These are phyloP conservation scores for Crotalus tigris DNA, from an alignment of 2,113 vertebrate species.

Conservation along the genomic window DNA sequence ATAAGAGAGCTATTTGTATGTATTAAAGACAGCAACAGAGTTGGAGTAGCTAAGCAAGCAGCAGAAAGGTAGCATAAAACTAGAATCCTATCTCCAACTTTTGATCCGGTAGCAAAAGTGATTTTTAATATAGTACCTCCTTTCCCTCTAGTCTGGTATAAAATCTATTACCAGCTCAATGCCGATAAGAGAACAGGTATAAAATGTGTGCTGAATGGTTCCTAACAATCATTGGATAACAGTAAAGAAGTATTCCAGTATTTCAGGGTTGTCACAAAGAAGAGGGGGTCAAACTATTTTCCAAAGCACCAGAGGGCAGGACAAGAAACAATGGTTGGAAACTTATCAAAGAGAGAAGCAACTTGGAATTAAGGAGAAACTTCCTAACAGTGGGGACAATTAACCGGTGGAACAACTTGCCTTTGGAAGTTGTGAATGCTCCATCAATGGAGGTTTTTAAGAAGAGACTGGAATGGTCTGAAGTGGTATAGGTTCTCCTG, in stretches of 20 bases:
- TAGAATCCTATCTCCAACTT: background rate
- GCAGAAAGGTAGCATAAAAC: background rate
- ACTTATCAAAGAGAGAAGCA: no score
- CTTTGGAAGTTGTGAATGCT: no score
- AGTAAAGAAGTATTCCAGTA: background rate
- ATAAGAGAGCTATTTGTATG: background rate
- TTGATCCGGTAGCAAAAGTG: background rate
- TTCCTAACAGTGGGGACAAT: no score
- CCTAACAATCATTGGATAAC: background rate
- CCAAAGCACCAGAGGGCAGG: no score
- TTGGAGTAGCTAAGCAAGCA: background rate
- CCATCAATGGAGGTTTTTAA: no score
- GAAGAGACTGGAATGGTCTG: no score
- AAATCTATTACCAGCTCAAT: background rate
- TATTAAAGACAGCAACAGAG: background rate
- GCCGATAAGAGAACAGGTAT: background rate
- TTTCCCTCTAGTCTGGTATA: background rate
- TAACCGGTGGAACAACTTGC: no score
- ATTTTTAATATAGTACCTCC: background rate
- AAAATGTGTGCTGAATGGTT: background rate
- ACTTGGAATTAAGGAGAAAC: no score
- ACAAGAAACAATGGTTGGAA: no score
- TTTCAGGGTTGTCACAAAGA: no score
- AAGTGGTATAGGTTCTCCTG: no score
- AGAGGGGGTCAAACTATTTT: no score